Percentiles rank a stretch among this genome's conserved stretches.
These are phyloP conservation scores for Odontamblyopus lacepedii DNA, from an alignment of 2,797 vertebrate species.

Conservation along the genomic window DNA sequence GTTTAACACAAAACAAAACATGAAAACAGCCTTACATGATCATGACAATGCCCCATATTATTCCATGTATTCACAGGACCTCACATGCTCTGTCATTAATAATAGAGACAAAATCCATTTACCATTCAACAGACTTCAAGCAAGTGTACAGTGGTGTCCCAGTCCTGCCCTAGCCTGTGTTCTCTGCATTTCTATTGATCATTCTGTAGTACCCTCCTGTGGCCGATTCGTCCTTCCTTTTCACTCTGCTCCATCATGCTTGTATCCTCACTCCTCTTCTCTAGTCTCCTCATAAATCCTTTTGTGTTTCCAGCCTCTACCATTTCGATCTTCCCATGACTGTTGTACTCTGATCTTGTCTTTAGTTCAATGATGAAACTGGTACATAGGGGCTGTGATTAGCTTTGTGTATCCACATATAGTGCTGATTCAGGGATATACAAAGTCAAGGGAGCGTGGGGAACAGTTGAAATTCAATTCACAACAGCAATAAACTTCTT, in stretches of 20 bases:
- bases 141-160: slow-evolving; percentile 4
- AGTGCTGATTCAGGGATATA: slow-evolving; percentile 52
- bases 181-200: slow-evolving; percentile 48
- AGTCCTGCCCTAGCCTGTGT: neutral
- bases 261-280: slow-evolving; percentile 6
- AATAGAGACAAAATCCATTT: neutral
- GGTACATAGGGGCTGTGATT: slow-evolving; percentile 5
- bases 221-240: slow-evolving; percentile 53
- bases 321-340: slow-evolving; percentile 33
- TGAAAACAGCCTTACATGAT: too few species aligned
- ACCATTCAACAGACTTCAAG: neutral
- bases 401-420: slow-evolving; percentile 19
- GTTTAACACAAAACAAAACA: too few species aligned
- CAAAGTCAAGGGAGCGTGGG: slow-evolving; percentile 55
- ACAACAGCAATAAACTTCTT: slow-evolving; percentile 43
- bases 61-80: too few species aligned
- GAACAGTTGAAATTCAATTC: slow-evolving; percentile 55
- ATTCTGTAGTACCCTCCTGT: slow-evolving; percentile 43
- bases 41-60: too few species aligned
- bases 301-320: slow-evolving; percentile 12
- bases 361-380: slow-evolving; percentile 13
- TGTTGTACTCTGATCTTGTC: slow-evolving; percentile 24
- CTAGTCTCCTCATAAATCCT: slow-evolving; percentile 42
- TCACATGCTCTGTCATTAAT: neutral
- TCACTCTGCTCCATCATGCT: slow-evolving; percentile 50